A percentile compares a stretch with the other conserved stretches of the same genome.
These are phyloP conservation scores for Uloborus diversus DNA, from an alignment of 1,140 invertebrate species.

Conservation along the genomic window DNA sequence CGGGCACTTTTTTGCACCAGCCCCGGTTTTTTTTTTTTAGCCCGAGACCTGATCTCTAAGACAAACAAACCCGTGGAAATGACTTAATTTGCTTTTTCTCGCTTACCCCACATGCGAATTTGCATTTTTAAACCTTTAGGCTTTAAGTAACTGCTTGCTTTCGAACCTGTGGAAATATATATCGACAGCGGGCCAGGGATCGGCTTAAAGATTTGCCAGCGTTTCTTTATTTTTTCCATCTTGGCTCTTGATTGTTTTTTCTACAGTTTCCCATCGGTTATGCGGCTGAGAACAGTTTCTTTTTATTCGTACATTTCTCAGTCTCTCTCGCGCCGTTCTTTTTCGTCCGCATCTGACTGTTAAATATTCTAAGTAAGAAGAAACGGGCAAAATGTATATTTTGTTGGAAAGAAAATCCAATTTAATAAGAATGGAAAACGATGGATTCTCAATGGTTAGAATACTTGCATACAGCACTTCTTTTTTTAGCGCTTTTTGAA, in stretches of 20 bases:
- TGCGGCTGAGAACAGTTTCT: slow-evolving; percentile 18
- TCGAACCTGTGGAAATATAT: slow-evolving; percentile 52
- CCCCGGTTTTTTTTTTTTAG: background rate
- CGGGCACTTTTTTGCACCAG: background rate
- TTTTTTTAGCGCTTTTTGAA: too few relatives aligned
- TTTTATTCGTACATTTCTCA: slow-evolving; percentile 1
- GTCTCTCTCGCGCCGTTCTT: background rate
- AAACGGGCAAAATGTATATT: slow-evolving; percentile 13
- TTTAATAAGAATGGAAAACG: slow-evolving; percentile 41
- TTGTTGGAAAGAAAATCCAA: background rate
- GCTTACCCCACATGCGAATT: slow-evolving; percentile 18
- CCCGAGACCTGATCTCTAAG: slow-evolving; percentile 45
- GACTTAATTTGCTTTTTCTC: slow-evolving; percentile 55
- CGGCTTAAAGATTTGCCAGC: slow-evolving; percentile 39
- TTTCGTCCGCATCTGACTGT: slow-evolving; percentile 18
- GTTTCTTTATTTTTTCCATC: background rate
- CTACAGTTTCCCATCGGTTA: slow-evolving; percentile 6
- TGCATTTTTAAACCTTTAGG: slow-evolving; percentile 56
- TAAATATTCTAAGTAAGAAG: slow-evolving; percentile 15
- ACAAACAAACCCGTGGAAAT: slow-evolving; percentile 55
- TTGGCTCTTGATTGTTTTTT: slow-evolving; percentile 20
- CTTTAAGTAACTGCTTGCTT: slow-evolving; percentile 53
- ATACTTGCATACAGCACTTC: slow-evolving; percentile 6
- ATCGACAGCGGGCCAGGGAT: too few relatives aligned
- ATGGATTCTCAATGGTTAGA: background rate